A percentile compares a stretch with the other conserved stretches of the same genome.
These are phyloP conservation scores for Platichthys flesus DNA, from an alignment of 2,113 vertebrate species.

Conservation along the genomic window DNA sequence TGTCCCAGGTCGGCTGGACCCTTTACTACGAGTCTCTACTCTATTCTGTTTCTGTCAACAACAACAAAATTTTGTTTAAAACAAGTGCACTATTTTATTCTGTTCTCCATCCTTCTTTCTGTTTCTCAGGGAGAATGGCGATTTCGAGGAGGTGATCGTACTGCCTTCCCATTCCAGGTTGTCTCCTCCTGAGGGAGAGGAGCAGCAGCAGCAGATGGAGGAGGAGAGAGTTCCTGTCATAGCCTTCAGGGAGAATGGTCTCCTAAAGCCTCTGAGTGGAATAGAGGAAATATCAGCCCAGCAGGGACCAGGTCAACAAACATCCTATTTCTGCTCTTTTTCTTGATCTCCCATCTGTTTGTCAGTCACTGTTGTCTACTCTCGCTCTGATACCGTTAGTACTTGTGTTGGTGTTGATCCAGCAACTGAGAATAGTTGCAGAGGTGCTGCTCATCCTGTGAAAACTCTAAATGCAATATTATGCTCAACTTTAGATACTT, in stretches of 20 bases:
- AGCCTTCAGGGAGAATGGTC: constrained; percentile 92
- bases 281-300: constrained; percentile 88
- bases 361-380: no score
- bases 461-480: no score
- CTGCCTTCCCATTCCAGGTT: constrained; percentile 88
- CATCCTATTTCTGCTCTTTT: neutral
- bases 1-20: no score
- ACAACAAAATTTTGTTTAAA: no score
- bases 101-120: constrained; percentile 12
- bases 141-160: constrained; percentile 93
- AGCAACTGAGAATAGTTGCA: neutral
- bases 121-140: constrained; percentile 88
- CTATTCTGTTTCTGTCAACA: no score
- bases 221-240: constrained; percentile 84
- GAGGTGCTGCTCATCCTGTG: no score
- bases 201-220: constrained; percentile 68
- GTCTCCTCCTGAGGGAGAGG: constrained; percentile 78
- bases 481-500: no score
- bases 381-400: no score
- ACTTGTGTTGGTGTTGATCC: no score
- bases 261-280: constrained; percentile 86
- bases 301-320: constrained; percentile 87
- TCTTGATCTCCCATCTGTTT: no score
- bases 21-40: no score
- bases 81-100: no score